Evolutionary conservation across 30 jellyfish, hydroid and myxozoan genomes (phyloP).

Genomic region (Aurelia sp.): DNA sequence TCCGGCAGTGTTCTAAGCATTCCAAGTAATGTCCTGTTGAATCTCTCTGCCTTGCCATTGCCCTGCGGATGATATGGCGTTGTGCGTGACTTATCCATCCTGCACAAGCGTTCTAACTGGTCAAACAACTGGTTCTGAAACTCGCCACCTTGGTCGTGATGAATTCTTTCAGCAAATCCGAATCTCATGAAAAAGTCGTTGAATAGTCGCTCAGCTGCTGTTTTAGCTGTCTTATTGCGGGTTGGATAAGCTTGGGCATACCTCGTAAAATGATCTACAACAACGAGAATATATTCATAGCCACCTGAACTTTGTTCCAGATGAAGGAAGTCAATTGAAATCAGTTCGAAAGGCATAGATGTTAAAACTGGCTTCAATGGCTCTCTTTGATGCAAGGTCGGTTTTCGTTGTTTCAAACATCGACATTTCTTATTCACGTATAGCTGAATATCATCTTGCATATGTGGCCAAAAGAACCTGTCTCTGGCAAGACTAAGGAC

Average conservation of each 20-base stretch:
- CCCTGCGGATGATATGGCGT: too few species aligned
- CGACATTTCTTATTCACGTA: conserved; percentile 23
- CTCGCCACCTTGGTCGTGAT: too few species aligned
- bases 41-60: too few species aligned
- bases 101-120: too few species aligned
- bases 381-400: conserved; percentile 15
- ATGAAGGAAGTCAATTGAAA: conserved; percentile 43
- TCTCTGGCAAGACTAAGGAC: too few species aligned
- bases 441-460: conserved; percentile 26
- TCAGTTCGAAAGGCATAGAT: conserved; percentile 34
- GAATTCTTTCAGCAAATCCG: too few species aligned
- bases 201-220: conserved; percentile 54
- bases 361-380: conserved; percentile 28
- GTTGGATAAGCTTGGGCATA: conserved; percentile 38
- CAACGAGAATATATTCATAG: conserved; percentile 21
- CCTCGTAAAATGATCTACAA: conserved; percentile 50
- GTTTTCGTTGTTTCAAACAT: conserved; percentile 42
- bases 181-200: conserved; percentile 27
- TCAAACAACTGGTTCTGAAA: too few species aligned
- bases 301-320: conserved; percentile 41
- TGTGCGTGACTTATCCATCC: too few species aligned
- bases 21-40: neutral
- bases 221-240: conserved; percentile 45
- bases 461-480: too few species aligned
- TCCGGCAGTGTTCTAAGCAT: neutral